Evolutionary conservation across 1,140 invertebrate species (phyloP).

Genomic region (Andrena cerasifolii): DNA sequence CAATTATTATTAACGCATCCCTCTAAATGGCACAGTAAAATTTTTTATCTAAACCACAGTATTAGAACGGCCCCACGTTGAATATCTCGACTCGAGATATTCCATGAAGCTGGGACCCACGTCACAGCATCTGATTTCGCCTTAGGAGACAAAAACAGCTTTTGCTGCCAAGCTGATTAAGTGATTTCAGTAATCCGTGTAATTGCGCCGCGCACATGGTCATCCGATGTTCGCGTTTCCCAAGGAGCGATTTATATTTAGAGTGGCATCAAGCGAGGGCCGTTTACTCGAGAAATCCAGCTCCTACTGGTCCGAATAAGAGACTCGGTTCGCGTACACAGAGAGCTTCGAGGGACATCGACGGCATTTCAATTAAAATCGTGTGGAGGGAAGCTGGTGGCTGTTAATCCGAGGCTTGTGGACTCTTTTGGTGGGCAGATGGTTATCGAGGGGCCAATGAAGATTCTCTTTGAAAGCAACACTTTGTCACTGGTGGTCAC

Average conservation of each 20-base stretch:
- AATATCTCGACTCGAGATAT: too few relatives aligned
- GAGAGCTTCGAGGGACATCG: neutral
- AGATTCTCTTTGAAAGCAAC: neutral
- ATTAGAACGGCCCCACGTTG: too few relatives aligned
- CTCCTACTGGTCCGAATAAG: constrained; percentile 10
- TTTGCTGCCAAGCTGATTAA: constrained; percentile 1
- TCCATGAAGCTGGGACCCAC: too few relatives aligned
- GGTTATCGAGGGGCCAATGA: neutral
- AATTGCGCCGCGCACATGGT: constrained; percentile 3
- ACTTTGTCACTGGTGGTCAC: neutral
- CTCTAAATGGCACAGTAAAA: too few relatives aligned
- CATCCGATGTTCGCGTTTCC: neutral
- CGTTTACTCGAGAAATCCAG: constrained; percentile 15
- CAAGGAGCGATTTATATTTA: constrained; percentile 47
- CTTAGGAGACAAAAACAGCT: neutral
- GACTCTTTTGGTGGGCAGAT: neutral
- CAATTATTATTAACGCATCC: too few relatives aligned
- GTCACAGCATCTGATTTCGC: neutral
- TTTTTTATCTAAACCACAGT: too few relatives aligned
- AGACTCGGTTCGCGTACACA: neutral
- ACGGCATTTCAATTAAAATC: constrained; percentile 20
- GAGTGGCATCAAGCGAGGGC: constrained; percentile 11
- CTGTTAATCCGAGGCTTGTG: neutral
- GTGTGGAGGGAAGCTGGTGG: neutral
- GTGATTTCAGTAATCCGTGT: constrained; percentile 26